Evolutionary conservation across 2,888 invertebrate species (phyloP).

Genomic region (Aquatica leii): DNA sequence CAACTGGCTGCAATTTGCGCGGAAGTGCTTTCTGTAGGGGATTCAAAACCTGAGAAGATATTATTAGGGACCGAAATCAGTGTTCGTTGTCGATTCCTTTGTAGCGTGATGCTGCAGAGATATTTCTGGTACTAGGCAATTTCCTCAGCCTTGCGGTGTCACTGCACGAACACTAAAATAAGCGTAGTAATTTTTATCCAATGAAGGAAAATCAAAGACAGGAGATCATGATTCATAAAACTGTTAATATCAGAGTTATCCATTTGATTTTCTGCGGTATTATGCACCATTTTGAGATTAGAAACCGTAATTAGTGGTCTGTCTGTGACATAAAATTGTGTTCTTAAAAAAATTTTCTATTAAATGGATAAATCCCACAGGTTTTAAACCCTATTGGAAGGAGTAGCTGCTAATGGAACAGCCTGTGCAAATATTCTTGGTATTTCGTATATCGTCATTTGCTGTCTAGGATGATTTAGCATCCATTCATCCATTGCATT

Average conservation of each 20-base stretch:
- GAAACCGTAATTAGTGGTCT: neutral
- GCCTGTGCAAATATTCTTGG: constrained; percentile 26
- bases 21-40: neutral
- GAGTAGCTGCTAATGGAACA: constrained; percentile 20
- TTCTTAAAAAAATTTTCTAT: neutral
- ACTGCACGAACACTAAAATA: no score
- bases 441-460: constrained; percentile 22
- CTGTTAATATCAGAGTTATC: no score
- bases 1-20: constrained; percentile 1
- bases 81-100: neutral
- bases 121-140: neutral
- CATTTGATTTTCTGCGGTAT: neutral
- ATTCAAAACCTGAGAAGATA: constrained; percentile 3
- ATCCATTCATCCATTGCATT: constrained; percentile 14
- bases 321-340: neutral
- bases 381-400: constrained; percentile 15
- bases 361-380: neutral
- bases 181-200: no score
- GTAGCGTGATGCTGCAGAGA: neutral
- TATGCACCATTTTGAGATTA: neutral
- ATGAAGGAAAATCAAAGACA: no score
- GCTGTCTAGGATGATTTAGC: constrained; percentile 19
- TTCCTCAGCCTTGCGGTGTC: neutral
- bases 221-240: neutral
- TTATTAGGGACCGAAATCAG: neutral